Evolutionary conservation across 2,797 vertebrate species (phyloP), one percentile per base, ranked within the genome.

Genomic region (Clarias laeviceps): DNA sequence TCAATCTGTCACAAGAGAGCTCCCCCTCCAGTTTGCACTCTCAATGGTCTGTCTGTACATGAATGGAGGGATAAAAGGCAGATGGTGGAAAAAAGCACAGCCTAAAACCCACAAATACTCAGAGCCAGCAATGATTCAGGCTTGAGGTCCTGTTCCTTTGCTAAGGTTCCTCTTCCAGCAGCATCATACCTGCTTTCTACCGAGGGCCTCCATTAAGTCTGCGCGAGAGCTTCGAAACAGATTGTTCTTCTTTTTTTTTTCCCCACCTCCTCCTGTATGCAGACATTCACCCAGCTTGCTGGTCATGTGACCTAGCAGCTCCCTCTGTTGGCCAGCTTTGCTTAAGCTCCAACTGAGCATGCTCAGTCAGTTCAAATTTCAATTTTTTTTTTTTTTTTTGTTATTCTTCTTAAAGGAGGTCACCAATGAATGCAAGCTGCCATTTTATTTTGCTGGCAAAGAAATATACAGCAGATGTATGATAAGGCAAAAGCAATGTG

Each of bases 151-250:
- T 88, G 87, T 89, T 89, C 88, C 87, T 88, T 83, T 88, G 84
- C 45, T 82, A 84, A 87, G 88, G 88, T 89, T 92, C 82, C 88
- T 87, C 90, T 91, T 92, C 88, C 88, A 93, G 92, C 92, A 93
- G 93, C 93, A 92, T 93, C 95, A 93, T 95, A 96, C 95, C 95
- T 95, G 95, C 93, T 94, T 92, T 94, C 94, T 94, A 92, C 92
- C 93, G 92, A 93, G 92, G 94, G 95, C 94, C 94, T 95, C 94
- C 94, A 94, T 92, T 94, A 92, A 94, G 92, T 85, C 92, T 89
- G 90, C 91, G 91, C 88, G 90, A 91, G 83, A 93, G 92, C 91
- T 90, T 93, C 90, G 91, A 93, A 54, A 92, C 92, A 92, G 93
- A 94, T 93, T 94, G 93, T 93, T 94, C 93, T 91, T 93, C 90